Conservation (phyloP, 2,113 vertebrate species). For the Alethe diademata region DNA sequence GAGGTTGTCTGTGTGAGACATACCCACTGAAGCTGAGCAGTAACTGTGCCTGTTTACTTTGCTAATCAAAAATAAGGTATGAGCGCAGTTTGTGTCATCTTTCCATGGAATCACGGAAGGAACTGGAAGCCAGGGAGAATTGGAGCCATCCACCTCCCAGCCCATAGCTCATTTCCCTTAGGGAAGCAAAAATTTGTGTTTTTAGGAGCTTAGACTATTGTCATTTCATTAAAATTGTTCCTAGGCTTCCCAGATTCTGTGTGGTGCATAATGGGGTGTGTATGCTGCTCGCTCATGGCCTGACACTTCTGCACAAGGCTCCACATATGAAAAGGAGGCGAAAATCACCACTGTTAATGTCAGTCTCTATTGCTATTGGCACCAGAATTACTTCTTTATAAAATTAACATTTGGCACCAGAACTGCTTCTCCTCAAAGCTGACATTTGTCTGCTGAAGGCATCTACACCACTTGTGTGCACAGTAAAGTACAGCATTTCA, state of each 20-base stretch:
- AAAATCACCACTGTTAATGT: not conserved
- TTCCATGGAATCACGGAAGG: not conserved
- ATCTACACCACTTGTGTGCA: not conserved
- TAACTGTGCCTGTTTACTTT: not conserved
- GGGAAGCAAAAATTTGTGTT: not conserved
- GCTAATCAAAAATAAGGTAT: not conserved
- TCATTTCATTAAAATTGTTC: not conserved
- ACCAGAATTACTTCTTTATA: not conserved
- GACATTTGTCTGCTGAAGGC: not conserved
- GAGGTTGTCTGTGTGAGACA: not conserved
- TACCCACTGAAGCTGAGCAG: not conserved
- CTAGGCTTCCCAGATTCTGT: not conserved
- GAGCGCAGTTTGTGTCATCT: not conserved
- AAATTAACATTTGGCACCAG: not conserved
- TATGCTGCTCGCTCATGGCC: not conserved
- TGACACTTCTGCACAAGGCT: fast-evolving
- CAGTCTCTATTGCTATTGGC: not conserved
- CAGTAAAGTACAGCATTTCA: not conserved
- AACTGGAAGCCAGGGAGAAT: not conserved
- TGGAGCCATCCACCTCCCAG: not conserved
- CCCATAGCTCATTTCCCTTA: not conserved
- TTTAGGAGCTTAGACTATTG: not conserved
- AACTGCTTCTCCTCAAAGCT: not conserved
- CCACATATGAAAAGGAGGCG: not conserved
- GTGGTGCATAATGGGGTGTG: not conserved